Evolutionary conservation across 2,888 invertebrate genomes (phyloP), one percentile per base, ranked within the genome.

Genomic region (Drosophila hamatofila): DNA sequence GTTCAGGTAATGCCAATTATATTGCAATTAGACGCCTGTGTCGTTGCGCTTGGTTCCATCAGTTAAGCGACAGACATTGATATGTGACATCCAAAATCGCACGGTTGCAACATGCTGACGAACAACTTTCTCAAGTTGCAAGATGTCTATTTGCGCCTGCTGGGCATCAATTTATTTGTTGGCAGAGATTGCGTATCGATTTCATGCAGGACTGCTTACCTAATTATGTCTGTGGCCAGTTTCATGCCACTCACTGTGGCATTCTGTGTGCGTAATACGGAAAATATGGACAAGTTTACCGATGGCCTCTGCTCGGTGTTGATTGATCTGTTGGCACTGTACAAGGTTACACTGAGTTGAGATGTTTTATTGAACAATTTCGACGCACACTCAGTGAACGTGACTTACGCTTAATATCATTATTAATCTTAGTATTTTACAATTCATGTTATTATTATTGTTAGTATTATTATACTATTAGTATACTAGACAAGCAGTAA

Each of bases 101-200:
- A 25, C 44, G 25, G 44, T 44, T 62, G 78, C 46, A 33, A 67
- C 68, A 72, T 72, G 83, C 57, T 67, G 62, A 75, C 83, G 30
- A 18, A 59, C 30, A 74, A 57, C 57, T 86, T 83, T 51, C 65
- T 83, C 3, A 66, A 55, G 12, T 25, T 80, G 42, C 83, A 77
- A n/a, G 11, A 42, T 14, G 21, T 14, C 18, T 68, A 56, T 18
- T 72, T 68, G 52, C 44, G 54, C 18, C 35, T 69, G 14, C 14
- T 75, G 21, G 82, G 73, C 18, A 44, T 68, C 41, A 16, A 74
- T 41, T n/a, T 54, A 65, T 23, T 1, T 25, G 52, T 42, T n/a
- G 18, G n/a, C 49, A 46, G n/a, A 1, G 23, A 23, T 5, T 27
- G 18, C 37, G 60, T 74, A 37, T 11, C 44, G 58, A 39, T 54